Base-by-base conservation (phyloP, 2,888 invertebrate species). In the Sepiola atlantica region DNA sequence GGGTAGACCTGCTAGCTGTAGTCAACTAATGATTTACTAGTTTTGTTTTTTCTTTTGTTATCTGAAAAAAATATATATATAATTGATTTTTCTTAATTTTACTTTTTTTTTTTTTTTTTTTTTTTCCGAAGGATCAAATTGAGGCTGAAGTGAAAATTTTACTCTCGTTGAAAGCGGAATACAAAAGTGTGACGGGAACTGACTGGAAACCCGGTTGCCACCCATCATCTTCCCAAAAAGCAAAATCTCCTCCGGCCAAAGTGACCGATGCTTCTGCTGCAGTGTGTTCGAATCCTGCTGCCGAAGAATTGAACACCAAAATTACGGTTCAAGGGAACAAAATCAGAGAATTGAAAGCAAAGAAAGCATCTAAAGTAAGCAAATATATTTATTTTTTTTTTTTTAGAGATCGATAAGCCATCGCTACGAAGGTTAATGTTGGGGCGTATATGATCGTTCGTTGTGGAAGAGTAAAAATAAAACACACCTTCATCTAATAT, bases 81-180 rank as follows among this genome's bases (percentile, higher is more conserved):
- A n/a, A n/a, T n/a, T n/a, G n/a, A n/a, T 45, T 45, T 45, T 45
- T 4, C 12, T 32, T n/a, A n/a, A 77, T 16, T 77, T 18, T n/a
- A n/a, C n/a, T n/a, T n/a, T n/a, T 77, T n/a, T 12, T n/a, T n/a
- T 16, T 92, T 55, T 90, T 12, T 35, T 45, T 10, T 45, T 91
- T 28, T 45, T 92, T 12, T 93, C 94, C 93, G 6, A 94, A 97
- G 96, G 95, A 91, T 35, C 94, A 95, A 28, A 96, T 98, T 54
- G 98, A 98, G 92, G 97, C 97, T 54, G 98, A 98, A 95, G 98
- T 98, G 1, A 98, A 98, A 95, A 96, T 95, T 90, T 97, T 99
- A 1, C 97, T 98, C n/a, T 98, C 98, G 16, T 97, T 99, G 2
- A 99, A 99, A 97, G 97, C 98, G 0, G 98, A 98, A 95, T 99